Evolutionary conservation across 2,888 invertebrate species (phyloP), one percentile per base, ranked within the genome.

Genomic region (Drosophila kokeensis): DNA sequence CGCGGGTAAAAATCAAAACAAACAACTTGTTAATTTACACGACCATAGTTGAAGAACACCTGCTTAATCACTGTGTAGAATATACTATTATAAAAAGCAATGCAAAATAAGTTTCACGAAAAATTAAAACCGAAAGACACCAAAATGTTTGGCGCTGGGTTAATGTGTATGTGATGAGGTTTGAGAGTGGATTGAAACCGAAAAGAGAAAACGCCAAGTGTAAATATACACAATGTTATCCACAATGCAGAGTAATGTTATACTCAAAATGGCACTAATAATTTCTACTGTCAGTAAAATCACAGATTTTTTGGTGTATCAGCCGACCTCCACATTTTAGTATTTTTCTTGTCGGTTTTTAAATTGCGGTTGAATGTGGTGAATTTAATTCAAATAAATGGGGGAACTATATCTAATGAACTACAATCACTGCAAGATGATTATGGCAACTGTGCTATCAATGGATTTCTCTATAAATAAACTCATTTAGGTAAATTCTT

Each of bases 141-240:
- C 27, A 49, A 73, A 63, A 58, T 40, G 40, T 48, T 76, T 45
- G 48, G 24, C 77, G 61, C 32, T 57, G 54, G 52, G 57, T 34
- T 40, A 48, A 61, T 81, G 79, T 42, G 73, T 52, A 78, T 53
- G 69, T 13, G 69, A 67, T 67, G 73, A 78, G 58, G 73, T 60
- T 69, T 73, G 79, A 81, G 54, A 77, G 66, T 55, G 79, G 73
- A 79, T 67, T 79, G 57, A 73, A 76, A 50, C 15, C 30, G 40
- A 50, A 50, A 50, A 57, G 73, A 57, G 61, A 71, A 63, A 62
- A 72, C 54, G 40, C 40, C 52, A 34, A 38, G 40, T 40, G 66
- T 71, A 71, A 62, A 70, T 60, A 71, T 71, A 70, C 55, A 69
- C 57, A 69, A 61, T 70, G 73, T 69, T 76, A 60, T 45, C 21